Conservation (phyloP, 2,113 vertebrate genomes). For the Dunckerocampus dactyliophorus region DNA sequence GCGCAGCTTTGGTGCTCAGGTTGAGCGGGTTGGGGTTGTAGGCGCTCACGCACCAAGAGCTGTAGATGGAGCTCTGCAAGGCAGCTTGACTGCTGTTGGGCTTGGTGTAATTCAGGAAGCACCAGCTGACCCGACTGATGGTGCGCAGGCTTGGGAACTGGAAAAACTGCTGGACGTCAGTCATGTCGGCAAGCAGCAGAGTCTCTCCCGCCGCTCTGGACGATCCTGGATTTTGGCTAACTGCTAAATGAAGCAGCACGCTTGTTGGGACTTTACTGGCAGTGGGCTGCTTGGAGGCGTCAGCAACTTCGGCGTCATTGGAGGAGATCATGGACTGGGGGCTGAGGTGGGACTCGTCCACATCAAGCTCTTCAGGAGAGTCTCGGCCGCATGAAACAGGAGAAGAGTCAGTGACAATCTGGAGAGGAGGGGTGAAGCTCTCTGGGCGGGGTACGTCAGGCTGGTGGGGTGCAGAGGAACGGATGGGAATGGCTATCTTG, state of each 20-base stretch:
- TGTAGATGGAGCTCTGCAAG: conserved; percentile 86
- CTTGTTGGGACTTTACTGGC: conserved; percentile 75
- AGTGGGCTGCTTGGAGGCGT: conserved; percentile 64
- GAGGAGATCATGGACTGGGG: conserved; percentile 77
- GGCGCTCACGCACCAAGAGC: conserved; percentile 91
- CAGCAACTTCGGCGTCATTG: conserved; percentile 70
- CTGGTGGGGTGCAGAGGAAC: conserved; percentile 63
- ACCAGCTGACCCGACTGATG: conserved; percentile 93
- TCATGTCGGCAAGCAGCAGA: conserved; percentile 78
- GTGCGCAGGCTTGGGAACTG: conserved; percentile 93
- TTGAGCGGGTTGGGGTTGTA: conserved; percentile 94
- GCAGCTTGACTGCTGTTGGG: conserved; percentile 80
- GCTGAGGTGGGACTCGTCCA: conserved; percentile 82
- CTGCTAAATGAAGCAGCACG: conserved; percentile 81
- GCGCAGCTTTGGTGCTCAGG: conserved; percentile 89
- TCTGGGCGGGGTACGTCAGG: conserved; percentile 76
- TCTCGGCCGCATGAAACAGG: conserved; percentile 71
- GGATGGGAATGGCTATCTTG: conserved; percentile 63
- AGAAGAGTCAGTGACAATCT: conserved; percentile 80
- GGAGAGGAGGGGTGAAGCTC: conserved; percentile 79
- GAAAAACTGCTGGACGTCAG: conserved; percentile 85
- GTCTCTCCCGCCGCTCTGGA: conserved; percentile 65
- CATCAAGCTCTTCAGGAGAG: conserved; percentile 86
- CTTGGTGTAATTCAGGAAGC: conserved; percentile 95
- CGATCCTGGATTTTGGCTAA: conserved; percentile 54